phyloP scores from a whole-genome alignment of 2,797 vertebrate species.

The Parambassis ranga region DNA sequence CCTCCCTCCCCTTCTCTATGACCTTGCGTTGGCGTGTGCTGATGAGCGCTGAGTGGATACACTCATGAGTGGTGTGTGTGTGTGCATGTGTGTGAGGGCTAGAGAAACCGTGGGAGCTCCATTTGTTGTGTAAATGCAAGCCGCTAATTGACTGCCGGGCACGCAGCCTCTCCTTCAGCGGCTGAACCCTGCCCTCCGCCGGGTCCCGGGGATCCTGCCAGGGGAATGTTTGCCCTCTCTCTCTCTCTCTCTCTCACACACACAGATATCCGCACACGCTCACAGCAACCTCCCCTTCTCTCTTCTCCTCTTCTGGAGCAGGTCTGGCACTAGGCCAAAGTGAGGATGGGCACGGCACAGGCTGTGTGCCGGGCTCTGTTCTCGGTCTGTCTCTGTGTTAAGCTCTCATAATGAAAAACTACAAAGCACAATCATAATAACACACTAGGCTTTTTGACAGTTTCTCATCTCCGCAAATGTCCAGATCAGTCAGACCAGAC shows the following conservation, averaged over 20 bases:
- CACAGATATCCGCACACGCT: conserved; percentile 28
- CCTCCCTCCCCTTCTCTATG: conserved; percentile 50
- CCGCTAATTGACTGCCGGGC: conserved; percentile 78
- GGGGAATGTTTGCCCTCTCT: conserved; percentile 60
- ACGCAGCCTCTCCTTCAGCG: conserved; percentile 75
- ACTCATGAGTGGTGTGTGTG: conserved; percentile 52
- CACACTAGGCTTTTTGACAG: conserved; percentile 8
- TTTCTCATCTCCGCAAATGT: conserved; percentile 6
- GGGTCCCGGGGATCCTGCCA: conserved; percentile 71
- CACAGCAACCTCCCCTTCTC: conserved; percentile 37
- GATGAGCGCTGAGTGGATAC: conserved; percentile 74
- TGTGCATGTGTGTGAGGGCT: conserved; percentile 11
- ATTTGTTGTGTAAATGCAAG: conserved; percentile 80
- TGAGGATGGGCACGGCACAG: conserved; percentile 53
- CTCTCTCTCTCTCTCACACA: neutral
- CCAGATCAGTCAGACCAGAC: too few relatives aligned
- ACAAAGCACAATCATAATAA: conserved; percentile 8
- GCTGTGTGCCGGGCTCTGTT: conserved; percentile 44
- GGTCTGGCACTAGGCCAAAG: conserved; percentile 62
- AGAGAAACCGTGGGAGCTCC: conserved; percentile 66
- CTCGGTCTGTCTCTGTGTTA: conserved; percentile 27
- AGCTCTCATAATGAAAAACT: conserved; percentile 45
- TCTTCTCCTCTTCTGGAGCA: conserved; percentile 44
- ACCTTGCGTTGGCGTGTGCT: conserved; percentile 76
- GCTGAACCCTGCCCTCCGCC: conserved; percentile 75